Conservation (phyloP, 2,797 vertebrate species). For the Pterois miles region DNA sequence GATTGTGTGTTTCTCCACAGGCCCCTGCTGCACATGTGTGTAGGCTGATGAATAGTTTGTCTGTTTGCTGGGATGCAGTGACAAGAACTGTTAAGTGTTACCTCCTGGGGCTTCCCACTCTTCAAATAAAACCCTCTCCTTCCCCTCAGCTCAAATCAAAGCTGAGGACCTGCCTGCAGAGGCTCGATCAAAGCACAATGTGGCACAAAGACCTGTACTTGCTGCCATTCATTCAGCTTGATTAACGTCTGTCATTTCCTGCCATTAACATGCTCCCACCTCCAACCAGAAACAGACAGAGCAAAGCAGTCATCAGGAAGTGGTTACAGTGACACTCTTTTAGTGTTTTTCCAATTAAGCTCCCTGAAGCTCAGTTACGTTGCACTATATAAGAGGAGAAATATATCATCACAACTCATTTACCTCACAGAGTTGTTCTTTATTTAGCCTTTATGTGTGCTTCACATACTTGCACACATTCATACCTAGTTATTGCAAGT, state of each 20-base stretch:
- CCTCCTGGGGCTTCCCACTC: constrained; percentile 80
- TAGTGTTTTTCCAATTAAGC: constrained; percentile 60
- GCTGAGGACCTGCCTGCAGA: constrained; percentile 71
- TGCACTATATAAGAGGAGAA: constrained; percentile 18
- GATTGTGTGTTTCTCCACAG: constrained; percentile 50
- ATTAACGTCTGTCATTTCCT: constrained; percentile 83
- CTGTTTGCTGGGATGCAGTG: constrained; percentile 75
- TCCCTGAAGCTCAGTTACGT: constrained; percentile 50
- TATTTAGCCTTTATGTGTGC: constrained; percentile 48
- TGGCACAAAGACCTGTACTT: constrained; percentile 71
- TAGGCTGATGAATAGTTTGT: constrained; percentile 77
- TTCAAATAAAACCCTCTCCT: constrained; percentile 74
- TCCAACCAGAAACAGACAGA: constrained; percentile 56
- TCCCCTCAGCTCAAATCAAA: constrained; percentile 74
- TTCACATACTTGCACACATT: neutral
- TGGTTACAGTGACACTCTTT: constrained; percentile 62
- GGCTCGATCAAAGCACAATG: constrained; percentile 78
- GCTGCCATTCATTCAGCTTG: constrained; percentile 70
- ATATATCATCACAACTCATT: constrained; percentile 62
- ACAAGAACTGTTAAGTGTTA: constrained; percentile 78
- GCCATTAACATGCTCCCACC: constrained; percentile 74
- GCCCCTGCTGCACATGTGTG: constrained; percentile 69
- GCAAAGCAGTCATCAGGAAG: constrained; percentile 72
- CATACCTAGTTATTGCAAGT: constrained; percentile 7
- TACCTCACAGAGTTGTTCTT: constrained; percentile 23